Evolutionary conservation across 2,888 invertebrate species (phyloP), one percentile per base, ranked within the genome.

Genomic region (Orthosia gothica): DNA sequence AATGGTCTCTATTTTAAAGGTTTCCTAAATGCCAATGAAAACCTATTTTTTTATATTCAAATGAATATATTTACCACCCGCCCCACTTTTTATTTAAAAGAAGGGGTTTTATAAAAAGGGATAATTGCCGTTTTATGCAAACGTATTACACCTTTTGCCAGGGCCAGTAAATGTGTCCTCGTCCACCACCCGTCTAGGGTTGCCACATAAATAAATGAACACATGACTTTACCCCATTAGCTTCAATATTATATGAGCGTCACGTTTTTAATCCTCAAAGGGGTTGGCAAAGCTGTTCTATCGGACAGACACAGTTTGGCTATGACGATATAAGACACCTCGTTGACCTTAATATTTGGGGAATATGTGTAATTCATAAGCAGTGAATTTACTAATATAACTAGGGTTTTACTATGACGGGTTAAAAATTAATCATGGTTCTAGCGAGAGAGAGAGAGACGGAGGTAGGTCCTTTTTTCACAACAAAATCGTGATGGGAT

Each of bases 121-220:
- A 74, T 85, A 74, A 83, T 84, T 76, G 74, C 47, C 67, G 57
- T 85, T 83, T 85, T 83, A 84, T 85, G 40, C 40, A 40, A 40
- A 40, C 7, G 83, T 83, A 70, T 26, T 70, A 76, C 59, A 54
- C 62, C 40, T 45, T 40, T 18, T 15, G 57, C 32, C 49, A 32
- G 52, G 50, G 54, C 23, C 40, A 49, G 49, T 66, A 69, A n/a
- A 63, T 32, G 62, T 74, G 58, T 11, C 63, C 58, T 52, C 32
- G 18, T 58, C 47, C 18, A 18, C 20, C 18, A 20, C 52, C 18
- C 23, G 54, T 62, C 70, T 49, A n/a, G 54, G 57, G 55, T 20
- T 18, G 16, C 40, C 59, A 66, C 65, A 79, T 84, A 49, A 45
- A 80, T 85, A 72, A 74, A 83, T 76, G 72, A 54, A 18, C 57